Evolutionary conservation across 2,797 vertebrate species (phyloP).

Genomic region (Zonotrichia albicollis): DNA sequence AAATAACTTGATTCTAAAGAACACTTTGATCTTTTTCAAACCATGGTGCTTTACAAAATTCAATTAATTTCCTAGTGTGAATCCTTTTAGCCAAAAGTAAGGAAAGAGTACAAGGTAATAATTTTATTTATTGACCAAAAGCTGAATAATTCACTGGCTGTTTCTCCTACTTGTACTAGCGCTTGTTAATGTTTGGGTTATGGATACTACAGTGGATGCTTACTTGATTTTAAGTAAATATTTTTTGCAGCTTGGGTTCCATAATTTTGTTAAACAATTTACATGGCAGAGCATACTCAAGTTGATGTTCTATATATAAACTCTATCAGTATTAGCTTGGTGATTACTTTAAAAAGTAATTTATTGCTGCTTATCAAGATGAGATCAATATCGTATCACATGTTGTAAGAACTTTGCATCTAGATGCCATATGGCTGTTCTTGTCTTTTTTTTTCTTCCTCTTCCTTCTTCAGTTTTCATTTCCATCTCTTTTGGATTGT

Average conservation of each 20-base stretch:
- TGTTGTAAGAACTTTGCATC: not conserved
- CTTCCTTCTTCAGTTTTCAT: not conserved
- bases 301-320: not conserved
- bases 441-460: not conserved
- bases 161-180: not conserved
- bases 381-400: not conserved
- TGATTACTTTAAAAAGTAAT: not conserved
- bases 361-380: not conserved
- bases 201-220: not conserved
- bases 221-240: not conserved
- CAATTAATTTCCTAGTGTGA: conserved; percentile 39
- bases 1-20: not conserved
- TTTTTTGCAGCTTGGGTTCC: not conserved
- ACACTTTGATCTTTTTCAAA: conserved; percentile 6
- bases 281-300: not conserved
- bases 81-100: conserved; percentile 31
- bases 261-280: not conserved
- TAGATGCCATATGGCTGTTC: not conserved
- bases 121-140: not conserved
- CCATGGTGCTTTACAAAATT: conserved; percentile 17
- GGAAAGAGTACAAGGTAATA: not conserved
- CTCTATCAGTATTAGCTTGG: not conserved
- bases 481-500: not conserved
- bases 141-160: not conserved
- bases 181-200: not conserved